phyloP scores from a whole-genome alignment of 2,797 vertebrate genomes.

The Malacoraja senta region DNA sequence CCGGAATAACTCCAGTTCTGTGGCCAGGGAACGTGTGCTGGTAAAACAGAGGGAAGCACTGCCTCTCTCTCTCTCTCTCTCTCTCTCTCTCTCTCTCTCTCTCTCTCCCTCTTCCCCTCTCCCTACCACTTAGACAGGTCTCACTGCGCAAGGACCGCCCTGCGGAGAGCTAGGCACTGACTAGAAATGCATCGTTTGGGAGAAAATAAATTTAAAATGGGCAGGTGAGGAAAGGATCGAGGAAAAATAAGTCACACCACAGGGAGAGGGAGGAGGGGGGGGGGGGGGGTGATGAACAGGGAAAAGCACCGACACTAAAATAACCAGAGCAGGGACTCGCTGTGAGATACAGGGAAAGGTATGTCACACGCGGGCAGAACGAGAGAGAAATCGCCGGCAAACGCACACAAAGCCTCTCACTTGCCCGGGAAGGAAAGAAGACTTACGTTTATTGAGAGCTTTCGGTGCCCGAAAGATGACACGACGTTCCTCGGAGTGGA shows the following conservation, averaged over 20 bases:
- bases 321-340: background rate
- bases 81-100: too few species aligned
- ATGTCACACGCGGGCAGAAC: too few species aligned
- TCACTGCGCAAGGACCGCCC: conserved; percentile 11
- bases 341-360: too few species aligned
- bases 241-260: background rate
- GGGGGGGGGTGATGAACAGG: background rate
- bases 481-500: too few species aligned
- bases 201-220: background rate
- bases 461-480: too few species aligned
- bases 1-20: background rate
- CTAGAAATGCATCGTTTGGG: background rate
- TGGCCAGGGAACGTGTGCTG: background rate
- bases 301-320: background rate
- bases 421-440: too few species aligned
- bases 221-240: background rate
- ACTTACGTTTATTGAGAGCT: too few species aligned
- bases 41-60: background rate
- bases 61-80: background rate
- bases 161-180: background rate
- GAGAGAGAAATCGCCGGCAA: background rate
- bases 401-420: too few species aligned
- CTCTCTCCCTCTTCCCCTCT: too few species aligned
- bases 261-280: background rate
- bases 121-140: background rate